Evolutionary conservation across 2,888 invertebrate species (phyloP), one percentile per base, ranked within the genome.

Genomic region (Drosophila algonquin): DNA sequence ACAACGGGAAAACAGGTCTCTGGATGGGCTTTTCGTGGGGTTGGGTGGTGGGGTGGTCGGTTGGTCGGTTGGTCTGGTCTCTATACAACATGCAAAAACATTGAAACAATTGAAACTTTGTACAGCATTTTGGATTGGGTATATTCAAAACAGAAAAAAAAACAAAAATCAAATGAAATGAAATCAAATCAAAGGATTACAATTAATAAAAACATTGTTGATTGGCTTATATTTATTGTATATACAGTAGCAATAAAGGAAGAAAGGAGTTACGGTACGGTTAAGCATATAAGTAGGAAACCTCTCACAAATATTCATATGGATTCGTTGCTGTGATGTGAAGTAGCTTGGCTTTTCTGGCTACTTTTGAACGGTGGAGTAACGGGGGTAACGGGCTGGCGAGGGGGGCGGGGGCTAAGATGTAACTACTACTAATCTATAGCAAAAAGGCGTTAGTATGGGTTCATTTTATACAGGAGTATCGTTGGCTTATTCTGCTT

Each of bases 221-320:
- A 18, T 72, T 53, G 60, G 82, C 76, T 72, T 87, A 80, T 81
- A 24, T 4, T 24, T 24, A 24, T 30, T 30, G 30, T 30, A 30
- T 30, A 50, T 87, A 85, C 85, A 84, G 57, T 73, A 62, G 58
- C 68, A 67, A 35, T 18, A 55, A 21, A 35, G 58, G 44, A 59
- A 55, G 40, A 6, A 16, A 47, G 46, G 5, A 35, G 16, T 16
- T 30, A 45, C 30, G 62, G 32, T 27, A 47, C 35, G 55, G 57
- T 45, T 61, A 75, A 71, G 67, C 58, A 44, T 63, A 14, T 45
- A 69, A 83, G 69, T 81, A 77, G 83, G 85, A 89, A 89, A 88
- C 88, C 90, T 90, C 88, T 89, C 90, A 89, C 89, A 89, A 88
- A 81, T 87, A 79, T 79, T 78, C 77, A 72, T 69, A 64, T 78